Evolutionary conservation across 2,888 invertebrate species (phyloP).

Genomic region (Piscicola geometra): DNA sequence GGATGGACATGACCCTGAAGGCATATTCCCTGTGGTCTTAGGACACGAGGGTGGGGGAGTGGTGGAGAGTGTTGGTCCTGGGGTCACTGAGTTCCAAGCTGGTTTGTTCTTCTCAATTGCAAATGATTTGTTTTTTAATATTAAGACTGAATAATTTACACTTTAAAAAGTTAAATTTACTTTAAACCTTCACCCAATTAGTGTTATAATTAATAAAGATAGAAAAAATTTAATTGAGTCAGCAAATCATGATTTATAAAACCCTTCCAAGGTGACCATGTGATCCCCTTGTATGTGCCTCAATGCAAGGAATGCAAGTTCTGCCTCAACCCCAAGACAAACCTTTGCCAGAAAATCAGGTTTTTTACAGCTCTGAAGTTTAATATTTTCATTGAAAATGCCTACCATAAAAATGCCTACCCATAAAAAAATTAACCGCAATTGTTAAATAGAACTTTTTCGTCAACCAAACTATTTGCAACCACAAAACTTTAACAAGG

Average conservation of each 20-base stretch:
- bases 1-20: slow-evolving; percentile 55
- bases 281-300: slow-evolving; percentile 92
- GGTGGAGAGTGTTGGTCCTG: slow-evolving; percentile 92
- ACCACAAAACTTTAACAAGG: too few relatives aligned
- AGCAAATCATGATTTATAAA: not conserved
- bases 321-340: slow-evolving; percentile 89
- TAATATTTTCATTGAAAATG: too few relatives aligned
- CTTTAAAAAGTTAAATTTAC: not conserved
- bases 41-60: slow-evolving; percentile 93
- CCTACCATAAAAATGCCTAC: too few relatives aligned
- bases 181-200: not conserved
- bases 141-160: too few relatives aligned
- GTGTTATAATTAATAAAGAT: not conserved
- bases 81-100: slow-evolving; percentile 69
- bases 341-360: slow-evolving; percentile 85
- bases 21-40: slow-evolving; percentile 70
- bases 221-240: not conserved
- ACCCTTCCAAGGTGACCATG: slow-evolving; percentile 72
- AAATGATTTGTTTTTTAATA: not conserved
- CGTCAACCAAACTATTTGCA: too few relatives aligned
- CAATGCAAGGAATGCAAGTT: slow-evolving; percentile 95
- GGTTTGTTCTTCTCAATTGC: slow-evolving; percentile 59
- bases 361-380: too few relatives aligned
- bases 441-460: too few relatives aligned
- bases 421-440: too few relatives aligned